A percentile compares a stretch with the other conserved stretches of the same genome.
Evolutionary conservation across 2,797 vertebrate species (phyloP).

Genomic region (Sebastes taczanowskii): DNA sequence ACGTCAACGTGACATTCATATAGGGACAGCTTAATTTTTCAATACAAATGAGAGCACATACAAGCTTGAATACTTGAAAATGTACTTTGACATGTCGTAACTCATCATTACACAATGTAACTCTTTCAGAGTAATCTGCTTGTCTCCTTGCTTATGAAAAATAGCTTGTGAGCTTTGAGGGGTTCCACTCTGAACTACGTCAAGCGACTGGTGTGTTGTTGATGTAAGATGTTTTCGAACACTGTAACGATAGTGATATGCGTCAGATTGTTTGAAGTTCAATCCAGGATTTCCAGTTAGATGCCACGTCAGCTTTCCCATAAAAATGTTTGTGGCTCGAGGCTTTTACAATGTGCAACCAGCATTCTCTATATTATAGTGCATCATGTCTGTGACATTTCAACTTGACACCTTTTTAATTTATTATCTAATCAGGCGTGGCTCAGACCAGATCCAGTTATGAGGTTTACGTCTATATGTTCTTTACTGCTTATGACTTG

Average conservation of each 20-base stretch:
- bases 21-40: neutral
- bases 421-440: slow-evolving; percentile 31
- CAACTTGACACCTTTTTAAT: neutral
- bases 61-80: neutral
- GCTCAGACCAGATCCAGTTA: neutral
- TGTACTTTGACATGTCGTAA: neutral
- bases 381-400: slow-evolving; percentile 16
- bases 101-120: neutral
- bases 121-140: neutral
- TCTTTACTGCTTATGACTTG: slow-evolving; percentile 9
- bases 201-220: neutral
- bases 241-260: neutral
- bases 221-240: neutral
- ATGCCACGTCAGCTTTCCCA: neutral
- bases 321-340: neutral
- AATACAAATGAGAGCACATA: neutral
- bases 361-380: neutral
- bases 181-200: neutral
- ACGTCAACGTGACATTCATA: neutral
- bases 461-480: slow-evolving; percentile 19
- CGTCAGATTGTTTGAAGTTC: neutral
- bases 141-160: neutral
- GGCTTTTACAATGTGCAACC: neutral
- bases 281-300: neutral
- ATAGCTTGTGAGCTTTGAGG: neutral